Conservation (phyloP, 2,888 invertebrate species). For the Schizaphis graminum region DNA sequence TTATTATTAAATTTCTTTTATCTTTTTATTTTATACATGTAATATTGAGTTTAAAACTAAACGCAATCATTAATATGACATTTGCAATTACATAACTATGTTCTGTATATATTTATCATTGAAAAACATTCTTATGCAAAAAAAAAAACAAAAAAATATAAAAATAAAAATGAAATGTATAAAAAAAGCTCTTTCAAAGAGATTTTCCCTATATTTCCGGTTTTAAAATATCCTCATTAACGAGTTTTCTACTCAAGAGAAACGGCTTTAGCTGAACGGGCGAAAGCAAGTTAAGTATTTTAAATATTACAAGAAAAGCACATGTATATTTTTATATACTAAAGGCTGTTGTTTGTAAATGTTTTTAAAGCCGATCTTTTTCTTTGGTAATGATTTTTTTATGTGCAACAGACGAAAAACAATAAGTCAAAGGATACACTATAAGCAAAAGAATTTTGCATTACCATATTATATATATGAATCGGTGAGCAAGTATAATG, state of each 20-base stretch:
- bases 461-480: slow-evolving; percentile 14
- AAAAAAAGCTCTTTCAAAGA: slow-evolving; percentile 55
- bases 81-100: slow-evolving; percentile 37
- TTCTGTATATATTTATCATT: slow-evolving; percentile 17
- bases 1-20: slow-evolving; percentile 16
- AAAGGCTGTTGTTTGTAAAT: slow-evolving; percentile 42
- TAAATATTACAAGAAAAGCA: slow-evolving; percentile 53
- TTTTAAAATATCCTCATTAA: slow-evolving; percentile 63
- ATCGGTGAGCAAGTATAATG: slow-evolving; percentile 4
- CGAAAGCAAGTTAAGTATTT: slow-evolving; percentile 51
- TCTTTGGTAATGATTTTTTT: slow-evolving; percentile 31
- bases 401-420: slow-evolving; percentile 30
- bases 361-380: slow-evolving; percentile 49
- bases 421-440: slow-evolving; percentile 45
- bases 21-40: background rate
- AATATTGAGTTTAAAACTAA: slow-evolving; percentile 50
- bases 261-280: slow-evolving; percentile 18
- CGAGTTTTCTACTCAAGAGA: slow-evolving; percentile 41
- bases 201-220: slow-evolving; percentile 37
- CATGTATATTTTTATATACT: slow-evolving; percentile 17
- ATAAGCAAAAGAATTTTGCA: background rate
- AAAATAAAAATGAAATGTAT: background rate
- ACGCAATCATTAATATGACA: slow-evolving; percentile 55
- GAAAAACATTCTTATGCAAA: slow-evolving; percentile 21
- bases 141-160: background rate